Percentiles rank a stretch among this genome's conserved stretches.
Evolutionary conservation across 2,888 invertebrate genomes (phyloP).

Genomic region (Caenorhabditis doughertyi): DNA sequence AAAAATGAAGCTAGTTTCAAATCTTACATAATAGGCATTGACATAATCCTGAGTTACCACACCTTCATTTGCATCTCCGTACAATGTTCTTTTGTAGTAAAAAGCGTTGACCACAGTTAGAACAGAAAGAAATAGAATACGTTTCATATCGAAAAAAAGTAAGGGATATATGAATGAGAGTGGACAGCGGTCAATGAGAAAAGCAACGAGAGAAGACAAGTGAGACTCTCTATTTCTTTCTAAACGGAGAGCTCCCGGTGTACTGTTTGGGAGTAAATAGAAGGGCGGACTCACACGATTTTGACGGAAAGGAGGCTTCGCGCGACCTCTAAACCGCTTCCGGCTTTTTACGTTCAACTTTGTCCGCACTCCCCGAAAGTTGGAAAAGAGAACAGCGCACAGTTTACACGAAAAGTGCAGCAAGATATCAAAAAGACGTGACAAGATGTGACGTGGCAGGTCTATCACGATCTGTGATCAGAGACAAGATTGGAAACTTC

Average conservation of each 20-base stretch:
- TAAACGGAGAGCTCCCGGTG: not conserved
- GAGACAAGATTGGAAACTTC: no score
- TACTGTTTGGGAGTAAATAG: slow-evolving; percentile 54
- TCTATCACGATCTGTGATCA: no score
- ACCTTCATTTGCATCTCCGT: slow-evolving; percentile 56
- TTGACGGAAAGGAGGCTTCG: slow-evolving; percentile 2
- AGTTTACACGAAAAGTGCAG: slow-evolving; percentile 48
- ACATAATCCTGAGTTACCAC: slow-evolving; percentile 38
- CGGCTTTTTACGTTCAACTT: slow-evolving; percentile 58
- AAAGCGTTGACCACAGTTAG: slow-evolving; percentile 38
- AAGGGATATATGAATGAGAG: no score
- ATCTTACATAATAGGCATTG: slow-evolving; percentile 49
- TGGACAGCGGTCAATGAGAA: not conserved
- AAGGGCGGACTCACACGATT: slow-evolving; percentile 55
- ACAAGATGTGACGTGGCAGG: slow-evolving; percentile 20
- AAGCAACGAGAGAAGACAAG: not conserved
- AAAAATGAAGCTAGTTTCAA: not conserved
- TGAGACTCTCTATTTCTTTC: slow-evolving; percentile 11
- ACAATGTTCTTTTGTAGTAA: slow-evolving; percentile 46
- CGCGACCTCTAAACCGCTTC: slow-evolving; percentile 44
- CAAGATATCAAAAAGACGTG: slow-evolving; percentile 22
- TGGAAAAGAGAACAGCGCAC: not conserved
- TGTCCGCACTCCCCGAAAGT: not conserved
- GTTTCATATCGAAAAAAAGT: slow-evolving; percentile 7
- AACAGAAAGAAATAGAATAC: slow-evolving; percentile 17